These are phyloP conservation scores for Tiliqua scincoides DNA, from an alignment of 2,113 vertebrate species.

Conservation along the genomic window DNA sequence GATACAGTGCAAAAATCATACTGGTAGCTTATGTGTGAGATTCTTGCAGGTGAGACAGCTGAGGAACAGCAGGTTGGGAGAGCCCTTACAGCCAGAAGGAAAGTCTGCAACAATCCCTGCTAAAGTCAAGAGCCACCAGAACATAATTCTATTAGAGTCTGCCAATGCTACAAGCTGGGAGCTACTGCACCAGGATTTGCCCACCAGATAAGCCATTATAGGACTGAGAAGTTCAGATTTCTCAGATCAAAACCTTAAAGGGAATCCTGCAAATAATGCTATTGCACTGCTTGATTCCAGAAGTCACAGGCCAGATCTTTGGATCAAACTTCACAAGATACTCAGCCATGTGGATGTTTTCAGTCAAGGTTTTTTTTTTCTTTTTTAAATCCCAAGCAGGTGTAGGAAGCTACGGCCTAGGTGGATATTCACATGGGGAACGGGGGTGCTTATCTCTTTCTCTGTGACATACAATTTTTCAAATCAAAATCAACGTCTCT, in stretches of 20 bases:
- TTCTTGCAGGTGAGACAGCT: background rate
- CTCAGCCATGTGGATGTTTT: background rate
- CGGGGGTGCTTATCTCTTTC: too few species aligned
- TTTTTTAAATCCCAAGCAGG: background rate
- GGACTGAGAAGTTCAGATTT: background rate
- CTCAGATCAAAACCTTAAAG: too few species aligned
- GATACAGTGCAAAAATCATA: background rate
- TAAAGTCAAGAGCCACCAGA: background rate
- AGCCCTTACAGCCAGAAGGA: background rate
- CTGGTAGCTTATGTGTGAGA: background rate
- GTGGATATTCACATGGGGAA: too few species aligned
- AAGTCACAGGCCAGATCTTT: background rate
- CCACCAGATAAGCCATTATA: background rate
- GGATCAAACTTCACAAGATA: background rate
- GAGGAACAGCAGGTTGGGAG: background rate
- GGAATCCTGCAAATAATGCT: background rate
- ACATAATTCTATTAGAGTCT: background rate
- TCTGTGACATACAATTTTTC: too few species aligned
- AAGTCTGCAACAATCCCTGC: background rate
- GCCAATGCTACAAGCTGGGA: background rate
- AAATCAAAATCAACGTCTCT: too few species aligned
- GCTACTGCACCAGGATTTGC: background rate
- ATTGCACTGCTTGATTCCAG: background rate
- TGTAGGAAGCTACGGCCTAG: background rate
- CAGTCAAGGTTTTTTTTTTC: background rate